Conservation (phyloP, 2,113 vertebrate genomes). For the Eira barbara region DNA sequence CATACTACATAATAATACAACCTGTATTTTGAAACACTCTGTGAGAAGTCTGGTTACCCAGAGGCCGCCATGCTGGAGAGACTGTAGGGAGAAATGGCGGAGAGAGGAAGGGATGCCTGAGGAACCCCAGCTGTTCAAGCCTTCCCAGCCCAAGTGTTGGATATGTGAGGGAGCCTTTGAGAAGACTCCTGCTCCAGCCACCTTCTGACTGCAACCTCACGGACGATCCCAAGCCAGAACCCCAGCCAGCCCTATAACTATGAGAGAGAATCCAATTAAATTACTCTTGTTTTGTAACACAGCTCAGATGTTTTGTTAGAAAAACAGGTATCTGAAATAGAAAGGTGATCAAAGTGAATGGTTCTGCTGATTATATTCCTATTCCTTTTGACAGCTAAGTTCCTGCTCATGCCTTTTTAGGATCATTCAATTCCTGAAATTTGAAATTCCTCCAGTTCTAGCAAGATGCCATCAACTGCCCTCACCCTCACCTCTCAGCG, state of each 20-base stretch:
- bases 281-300: neutral
- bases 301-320: neutral
- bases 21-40: neutral
- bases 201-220: neutral
- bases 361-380: slow-evolving; percentile 65
- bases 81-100: neutral
- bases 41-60: neutral
- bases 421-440: slow-evolving; percentile 66
- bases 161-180: neutral
- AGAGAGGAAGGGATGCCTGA: neutral
- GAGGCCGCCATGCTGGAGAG: neutral
- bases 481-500: neutral
- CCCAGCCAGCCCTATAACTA: neutral
- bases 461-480: slow-evolving; percentile 35
- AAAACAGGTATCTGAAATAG: neutral
- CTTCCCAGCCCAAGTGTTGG: neutral
- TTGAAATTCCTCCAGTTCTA: slow-evolving; percentile 66
- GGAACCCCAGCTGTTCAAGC: neutral
- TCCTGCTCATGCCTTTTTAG: slow-evolving; percentile 68
- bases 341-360: slow-evolving; percentile 71
- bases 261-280: neutral
- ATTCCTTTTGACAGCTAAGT: slow-evolving; percentile 68
- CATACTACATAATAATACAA: neutral
- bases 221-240: neutral
- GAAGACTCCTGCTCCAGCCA: neutral